phyloP scores from a whole-genome alignment of 35 echinoderm and acorn worm species.

The Hemicentrotus pulcherrimus region DNA sequence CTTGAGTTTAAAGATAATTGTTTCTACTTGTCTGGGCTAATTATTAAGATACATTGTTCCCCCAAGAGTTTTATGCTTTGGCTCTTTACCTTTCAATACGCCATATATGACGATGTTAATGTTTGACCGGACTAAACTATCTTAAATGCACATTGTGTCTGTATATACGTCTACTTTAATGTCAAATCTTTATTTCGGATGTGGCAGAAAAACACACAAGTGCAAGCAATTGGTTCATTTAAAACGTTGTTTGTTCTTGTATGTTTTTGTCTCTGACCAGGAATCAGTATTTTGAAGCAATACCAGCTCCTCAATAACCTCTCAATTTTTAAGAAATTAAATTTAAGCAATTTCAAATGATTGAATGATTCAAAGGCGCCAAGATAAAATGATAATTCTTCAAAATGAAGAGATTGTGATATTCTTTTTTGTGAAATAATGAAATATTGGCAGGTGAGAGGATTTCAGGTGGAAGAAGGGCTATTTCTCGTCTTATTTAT shows the following conservation, averaged over 20 bases:
- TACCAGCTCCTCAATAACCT: not conserved
- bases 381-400: not conserved
- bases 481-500: slow-evolving; percentile 37
- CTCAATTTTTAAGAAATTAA: not conserved
- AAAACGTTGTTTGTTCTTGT: not conserved
- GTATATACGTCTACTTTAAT: not conserved
- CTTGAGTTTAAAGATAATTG: not conserved
- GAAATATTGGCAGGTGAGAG: not conserved
- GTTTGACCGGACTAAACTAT: not conserved
- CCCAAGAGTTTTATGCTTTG: no score
- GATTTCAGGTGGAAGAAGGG: not conserved
- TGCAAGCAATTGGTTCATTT: not conserved
- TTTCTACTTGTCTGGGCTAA: not conserved
- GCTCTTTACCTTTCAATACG: no score
- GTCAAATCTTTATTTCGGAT: not conserved
- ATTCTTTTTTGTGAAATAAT: not conserved
- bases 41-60: not conserved
- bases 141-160: not conserved
- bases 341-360: not conserved
- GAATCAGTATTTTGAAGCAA: slow-evolving; percentile 13
- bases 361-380: not conserved
- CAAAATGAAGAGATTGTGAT: not conserved
- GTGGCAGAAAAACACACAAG: not conserved
- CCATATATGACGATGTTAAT: not conserved
- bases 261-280: not conserved